Evolutionary conservation across 2,113 vertebrate genomes (phyloP).

Genomic region (Ariopsis seemanni): DNA sequence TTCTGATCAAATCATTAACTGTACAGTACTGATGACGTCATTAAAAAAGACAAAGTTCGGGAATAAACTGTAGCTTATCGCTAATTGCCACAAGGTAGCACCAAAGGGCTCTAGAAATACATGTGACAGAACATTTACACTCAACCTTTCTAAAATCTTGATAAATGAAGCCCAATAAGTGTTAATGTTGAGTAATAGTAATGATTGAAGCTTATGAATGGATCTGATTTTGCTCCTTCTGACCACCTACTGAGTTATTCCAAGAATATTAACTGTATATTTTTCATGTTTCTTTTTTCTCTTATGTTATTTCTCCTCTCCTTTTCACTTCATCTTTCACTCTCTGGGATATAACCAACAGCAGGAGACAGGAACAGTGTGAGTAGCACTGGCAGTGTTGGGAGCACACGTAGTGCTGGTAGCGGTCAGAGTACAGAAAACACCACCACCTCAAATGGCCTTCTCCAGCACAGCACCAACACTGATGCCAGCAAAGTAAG

Average conservation of each 20-base stretch:
- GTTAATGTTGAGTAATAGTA: too few relatives aligned
- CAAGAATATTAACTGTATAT: slow-evolving; percentile 5
- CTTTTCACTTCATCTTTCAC: neutral
- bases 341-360: slow-evolving; percentile 50
- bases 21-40: too few relatives aligned
- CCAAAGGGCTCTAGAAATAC: too few relatives aligned
- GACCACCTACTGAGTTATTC: neutral
- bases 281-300: neutral
- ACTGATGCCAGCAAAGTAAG: slow-evolving; percentile 62
- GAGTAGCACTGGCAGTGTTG: slow-evolving; percentile 88
- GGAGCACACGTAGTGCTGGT: slow-evolving; percentile 91
- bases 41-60: too few relatives aligned
- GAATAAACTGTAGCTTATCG: too few relatives aligned
- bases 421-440: slow-evolving; percentile 93
- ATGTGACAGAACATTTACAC: too few relatives aligned
- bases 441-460: slow-evolving; percentile 70
- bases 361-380: slow-evolving; percentile 92
- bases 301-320: slow-evolving; percentile 1
- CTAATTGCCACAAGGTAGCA: too few relatives aligned
- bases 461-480: slow-evolving; percentile 47
- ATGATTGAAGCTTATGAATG: too few relatives aligned
- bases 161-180: too few relatives aligned
- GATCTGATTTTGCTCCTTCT: too few relatives aligned
- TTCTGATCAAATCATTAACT: too few relatives aligned
- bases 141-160: too few relatives aligned